phyloP scores from a whole-genome alignment of 2,888 invertebrate species.

The Oegoconia quadripuncta region DNA sequence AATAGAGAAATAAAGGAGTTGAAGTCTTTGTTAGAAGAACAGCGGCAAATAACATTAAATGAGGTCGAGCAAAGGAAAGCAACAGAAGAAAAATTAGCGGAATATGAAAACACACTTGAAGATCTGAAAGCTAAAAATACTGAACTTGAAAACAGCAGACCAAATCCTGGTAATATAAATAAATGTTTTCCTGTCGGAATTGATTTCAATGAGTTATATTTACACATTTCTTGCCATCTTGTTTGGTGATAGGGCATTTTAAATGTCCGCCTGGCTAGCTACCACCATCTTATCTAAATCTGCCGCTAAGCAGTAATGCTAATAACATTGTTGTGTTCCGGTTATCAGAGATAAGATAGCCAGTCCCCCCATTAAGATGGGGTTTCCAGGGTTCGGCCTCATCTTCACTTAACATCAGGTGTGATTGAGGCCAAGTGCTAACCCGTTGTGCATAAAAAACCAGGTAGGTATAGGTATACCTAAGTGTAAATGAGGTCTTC shows the following conservation, averaged over 20 bases:
- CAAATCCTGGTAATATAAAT: conserved; percentile 46
- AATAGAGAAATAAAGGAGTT: conserved; percentile 49
- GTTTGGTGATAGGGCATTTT: neutral
- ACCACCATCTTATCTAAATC: no score
- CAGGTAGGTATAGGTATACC: no score
- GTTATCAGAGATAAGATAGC: no score
- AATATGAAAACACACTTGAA: conserved; percentile 43
- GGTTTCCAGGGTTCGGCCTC: no score
- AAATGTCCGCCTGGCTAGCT: no score
- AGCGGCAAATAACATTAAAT: conserved; percentile 32
- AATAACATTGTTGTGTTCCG: no score
- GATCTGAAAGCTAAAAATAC: conserved; percentile 48
- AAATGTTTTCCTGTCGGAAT: neutral
- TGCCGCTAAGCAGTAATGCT: no score
- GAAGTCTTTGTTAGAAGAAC: conserved; percentile 41
- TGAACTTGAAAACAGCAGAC: conserved; percentile 53
- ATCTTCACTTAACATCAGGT: no score
- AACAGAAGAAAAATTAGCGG: conserved; percentile 36
- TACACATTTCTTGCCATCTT: neutral
- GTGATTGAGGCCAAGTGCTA: no score
- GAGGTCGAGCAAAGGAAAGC: conserved; percentile 42
- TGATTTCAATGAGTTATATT: neutral
- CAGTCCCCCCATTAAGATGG: no score
- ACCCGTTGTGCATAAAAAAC: no score
- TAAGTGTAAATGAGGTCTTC: no score